Conservation (phyloP, 1,140 invertebrate species). For the Liolophura sinensis region DNA sequence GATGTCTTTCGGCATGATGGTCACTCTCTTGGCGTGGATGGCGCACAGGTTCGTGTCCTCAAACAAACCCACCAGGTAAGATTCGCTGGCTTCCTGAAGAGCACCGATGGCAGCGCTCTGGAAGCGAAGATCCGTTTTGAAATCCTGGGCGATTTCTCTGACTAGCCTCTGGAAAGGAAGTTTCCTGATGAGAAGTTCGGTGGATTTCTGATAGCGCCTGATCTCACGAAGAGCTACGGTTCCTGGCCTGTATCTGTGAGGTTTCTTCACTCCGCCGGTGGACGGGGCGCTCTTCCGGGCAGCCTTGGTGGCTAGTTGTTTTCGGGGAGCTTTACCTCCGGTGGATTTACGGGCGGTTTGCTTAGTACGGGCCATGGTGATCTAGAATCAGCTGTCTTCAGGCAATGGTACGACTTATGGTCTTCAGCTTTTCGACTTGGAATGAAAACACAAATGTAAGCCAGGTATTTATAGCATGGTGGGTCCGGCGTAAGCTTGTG, state of each 20-base stretch:
- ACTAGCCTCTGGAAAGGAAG: slow-evolving; percentile 81
- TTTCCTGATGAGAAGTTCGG: slow-evolving; percentile 77
- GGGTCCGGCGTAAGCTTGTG: too few species aligned
- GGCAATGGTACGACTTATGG: too few species aligned
- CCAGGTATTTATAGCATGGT: too few species aligned
- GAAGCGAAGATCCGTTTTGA: slow-evolving; percentile 65
- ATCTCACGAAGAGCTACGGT: slow-evolving; percentile 84
- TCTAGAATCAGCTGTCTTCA: too few species aligned
- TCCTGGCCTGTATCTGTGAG: slow-evolving; percentile 64
- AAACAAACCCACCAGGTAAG: slow-evolving; percentile 84
- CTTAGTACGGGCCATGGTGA: slow-evolving; percentile 64
- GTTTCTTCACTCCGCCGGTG: slow-evolving; percentile 64
- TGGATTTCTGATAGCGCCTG: slow-evolving; percentile 74
- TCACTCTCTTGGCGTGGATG: slow-evolving; percentile 86
- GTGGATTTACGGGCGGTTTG: slow-evolving; percentile 72
- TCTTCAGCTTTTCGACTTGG: too few species aligned
- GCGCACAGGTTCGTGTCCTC: slow-evolving; percentile 93
- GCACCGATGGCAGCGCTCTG: slow-evolving; percentile 59
- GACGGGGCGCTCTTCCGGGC: slow-evolving; percentile 60
- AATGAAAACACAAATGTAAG: too few species aligned
- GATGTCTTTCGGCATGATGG: slow-evolving; percentile 94
- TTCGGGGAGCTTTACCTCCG: slow-evolving; percentile 58
- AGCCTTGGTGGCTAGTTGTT: slow-evolving; percentile 66
- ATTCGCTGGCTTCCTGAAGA: slow-evolving; percentile 81
- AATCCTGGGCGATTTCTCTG: slow-evolving; percentile 80